Conservation (phyloP, 2,888 invertebrate species). For the Polydesmus complanatus region DNA sequence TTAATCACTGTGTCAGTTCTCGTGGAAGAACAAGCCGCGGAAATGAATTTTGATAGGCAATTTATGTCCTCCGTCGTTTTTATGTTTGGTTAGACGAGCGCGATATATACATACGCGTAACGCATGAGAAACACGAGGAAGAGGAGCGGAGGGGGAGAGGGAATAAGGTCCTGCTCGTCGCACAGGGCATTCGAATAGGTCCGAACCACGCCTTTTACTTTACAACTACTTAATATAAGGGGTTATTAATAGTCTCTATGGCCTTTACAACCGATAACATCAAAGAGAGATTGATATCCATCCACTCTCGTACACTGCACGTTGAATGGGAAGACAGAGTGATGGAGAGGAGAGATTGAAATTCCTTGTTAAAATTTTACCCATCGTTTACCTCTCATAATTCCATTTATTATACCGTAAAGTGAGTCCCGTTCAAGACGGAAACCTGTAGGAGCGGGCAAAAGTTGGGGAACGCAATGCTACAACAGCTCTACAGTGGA, state of each 20-base stretch:
- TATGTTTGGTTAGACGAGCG: neutral
- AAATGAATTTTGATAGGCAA: neutral
- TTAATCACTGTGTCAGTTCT: neutral
- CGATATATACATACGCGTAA: neutral
- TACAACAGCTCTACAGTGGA: too few relatives aligned
- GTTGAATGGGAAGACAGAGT: neutral
- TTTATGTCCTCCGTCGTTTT: neutral
- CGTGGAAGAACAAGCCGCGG: neutral
- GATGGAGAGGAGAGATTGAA: neutral
- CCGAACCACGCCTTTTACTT: neutral
- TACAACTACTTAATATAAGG: neutral
- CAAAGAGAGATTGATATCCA: neutral
- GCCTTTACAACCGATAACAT: neutral
- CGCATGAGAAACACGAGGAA: too few relatives aligned
- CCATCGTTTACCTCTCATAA: too few relatives aligned
- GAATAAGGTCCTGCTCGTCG: too few relatives aligned
- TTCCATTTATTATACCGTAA: too few relatives aligned
- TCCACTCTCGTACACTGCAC: neutral
- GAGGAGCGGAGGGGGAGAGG: too few relatives aligned
- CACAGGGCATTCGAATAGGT: too few relatives aligned
- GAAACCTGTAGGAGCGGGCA: too few relatives aligned
- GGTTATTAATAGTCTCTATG: neutral
- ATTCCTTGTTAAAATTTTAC: too few relatives aligned
- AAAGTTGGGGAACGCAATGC: too few relatives aligned
- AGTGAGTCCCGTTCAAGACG: too few relatives aligned